Evolutionary conservation across 1,140 invertebrate genomes (phyloP).

Genomic region (Temnothorax nylanderi): DNA sequence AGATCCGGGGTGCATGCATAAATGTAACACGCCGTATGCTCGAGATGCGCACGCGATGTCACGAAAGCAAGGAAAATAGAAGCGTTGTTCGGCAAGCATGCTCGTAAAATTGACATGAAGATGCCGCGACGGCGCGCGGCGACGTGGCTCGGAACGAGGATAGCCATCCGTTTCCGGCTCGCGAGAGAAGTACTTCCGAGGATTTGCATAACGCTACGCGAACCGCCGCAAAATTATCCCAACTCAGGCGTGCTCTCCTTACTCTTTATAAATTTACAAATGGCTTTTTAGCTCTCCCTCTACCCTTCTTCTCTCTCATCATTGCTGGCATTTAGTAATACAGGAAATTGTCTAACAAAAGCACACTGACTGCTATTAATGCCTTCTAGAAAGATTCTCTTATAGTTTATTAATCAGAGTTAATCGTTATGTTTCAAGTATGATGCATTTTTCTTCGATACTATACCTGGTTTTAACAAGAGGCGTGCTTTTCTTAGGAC

Average conservation of each 20-base stretch:
- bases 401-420: constrained; percentile 1
- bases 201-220: constrained; percentile 43
- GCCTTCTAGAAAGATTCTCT: neutral
- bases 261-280: constrained; percentile 54
- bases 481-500: neutral
- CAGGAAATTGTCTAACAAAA: constrained; percentile 14
- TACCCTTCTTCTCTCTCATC: neutral
- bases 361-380: neutral
- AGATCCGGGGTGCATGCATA: constrained; percentile 39
- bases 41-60: constrained; percentile 15
- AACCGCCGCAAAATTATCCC: constrained; percentile 43
- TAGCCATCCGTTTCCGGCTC: constrained; percentile 35
- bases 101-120: constrained; percentile 58
- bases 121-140: constrained; percentile 11
- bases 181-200: constrained; percentile 27
- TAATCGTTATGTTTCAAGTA: neutral
- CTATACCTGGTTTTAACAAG: neutral
- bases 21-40: constrained; percentile 26
- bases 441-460: neutral
- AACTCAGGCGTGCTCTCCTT: constrained; percentile 12
- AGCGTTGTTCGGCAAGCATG: constrained; percentile 39
- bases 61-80: constrained; percentile 42
- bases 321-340: neutral
- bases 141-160: constrained; percentile 23
- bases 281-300: neutral